Conservation (phyloP, 2,888 invertebrate species). For the Mythimna pallens region DNA sequence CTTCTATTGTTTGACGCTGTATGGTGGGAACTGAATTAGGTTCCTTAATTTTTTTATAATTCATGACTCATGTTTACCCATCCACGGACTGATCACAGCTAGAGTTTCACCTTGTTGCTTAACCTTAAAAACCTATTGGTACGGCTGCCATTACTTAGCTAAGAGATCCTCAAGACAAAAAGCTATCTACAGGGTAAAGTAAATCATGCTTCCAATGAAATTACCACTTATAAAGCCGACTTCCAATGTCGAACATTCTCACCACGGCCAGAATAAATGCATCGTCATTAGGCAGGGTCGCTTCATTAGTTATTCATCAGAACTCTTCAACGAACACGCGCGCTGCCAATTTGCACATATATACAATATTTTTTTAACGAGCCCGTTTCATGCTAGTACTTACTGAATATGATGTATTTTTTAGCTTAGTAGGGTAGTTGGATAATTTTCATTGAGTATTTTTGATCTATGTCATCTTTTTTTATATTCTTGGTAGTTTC, state of each 20-base stretch:
- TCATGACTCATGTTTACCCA: not conserved
- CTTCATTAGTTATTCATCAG: slow-evolving; percentile 77
- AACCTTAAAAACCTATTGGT: not conserved
- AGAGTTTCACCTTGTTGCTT: not conserved
- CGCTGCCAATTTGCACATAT: slow-evolving; percentile 70
- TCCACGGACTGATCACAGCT: not conserved
- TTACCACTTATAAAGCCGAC: slow-evolving; percentile 47
- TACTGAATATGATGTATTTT: slow-evolving; percentile 39
- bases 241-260: slow-evolving; percentile 52
- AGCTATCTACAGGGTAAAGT: not conserved
- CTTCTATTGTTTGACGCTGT: too few relatives aligned
- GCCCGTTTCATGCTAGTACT: slow-evolving; percentile 58
- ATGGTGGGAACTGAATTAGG: too few relatives aligned
- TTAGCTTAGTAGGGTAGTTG: slow-evolving; percentile 12
- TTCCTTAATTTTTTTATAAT: too few relatives aligned
- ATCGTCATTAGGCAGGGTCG: slow-evolving; percentile 66
- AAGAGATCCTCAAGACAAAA: not conserved
- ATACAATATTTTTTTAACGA: slow-evolving; percentile 70
- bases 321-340: slow-evolving; percentile 66
- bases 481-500: too few relatives aligned
- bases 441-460: not conserved
- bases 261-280: slow-evolving; percentile 63
- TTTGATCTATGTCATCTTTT: not conserved
- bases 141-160: not conserved
- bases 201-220: slow-evolving; percentile 44